These are phyloP conservation scores for Phoenicopterus ruber DNA, from an alignment of 2,113 vertebrate species.

Conservation along the genomic window DNA sequence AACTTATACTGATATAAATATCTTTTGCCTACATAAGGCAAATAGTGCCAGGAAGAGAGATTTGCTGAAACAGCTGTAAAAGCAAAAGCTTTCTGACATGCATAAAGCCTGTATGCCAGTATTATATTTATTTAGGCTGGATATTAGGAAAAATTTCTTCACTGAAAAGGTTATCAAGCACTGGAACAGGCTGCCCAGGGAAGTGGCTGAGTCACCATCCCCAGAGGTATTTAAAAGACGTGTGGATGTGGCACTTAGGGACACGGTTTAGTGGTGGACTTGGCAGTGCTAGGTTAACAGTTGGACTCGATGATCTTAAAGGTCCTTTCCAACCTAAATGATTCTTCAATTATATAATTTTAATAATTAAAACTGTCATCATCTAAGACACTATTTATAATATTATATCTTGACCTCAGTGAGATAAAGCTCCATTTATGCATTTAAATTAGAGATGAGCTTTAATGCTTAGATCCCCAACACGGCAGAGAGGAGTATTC, in stretches of 20 bases:
- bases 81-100: background rate
- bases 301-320: too few species aligned
- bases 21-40: background rate
- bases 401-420: background rate
- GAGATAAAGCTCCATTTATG: background rate
- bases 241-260: too few species aligned
- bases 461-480: background rate
- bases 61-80: background rate
- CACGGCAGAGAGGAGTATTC: background rate
- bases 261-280: too few species aligned
- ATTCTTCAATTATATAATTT: too few species aligned
- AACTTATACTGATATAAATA: background rate
- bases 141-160: too few species aligned
- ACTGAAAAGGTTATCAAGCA: background rate
- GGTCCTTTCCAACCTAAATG: too few species aligned
- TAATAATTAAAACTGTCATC: background rate
- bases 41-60: background rate
- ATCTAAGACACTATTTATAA: background rate
- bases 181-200: too few species aligned
- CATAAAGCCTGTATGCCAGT: background rate
- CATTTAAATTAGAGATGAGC: background rate
- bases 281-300: too few species aligned
- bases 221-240: too few species aligned
- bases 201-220: too few species aligned
- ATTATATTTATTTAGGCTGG: background rate